A percentile compares a stretch with the other conserved stretches of the same genome.
These are phyloP conservation scores for Mizuhopecten yessoensis DNA, from an alignment of 1,140 invertebrate species.

Conservation along the genomic window DNA sequence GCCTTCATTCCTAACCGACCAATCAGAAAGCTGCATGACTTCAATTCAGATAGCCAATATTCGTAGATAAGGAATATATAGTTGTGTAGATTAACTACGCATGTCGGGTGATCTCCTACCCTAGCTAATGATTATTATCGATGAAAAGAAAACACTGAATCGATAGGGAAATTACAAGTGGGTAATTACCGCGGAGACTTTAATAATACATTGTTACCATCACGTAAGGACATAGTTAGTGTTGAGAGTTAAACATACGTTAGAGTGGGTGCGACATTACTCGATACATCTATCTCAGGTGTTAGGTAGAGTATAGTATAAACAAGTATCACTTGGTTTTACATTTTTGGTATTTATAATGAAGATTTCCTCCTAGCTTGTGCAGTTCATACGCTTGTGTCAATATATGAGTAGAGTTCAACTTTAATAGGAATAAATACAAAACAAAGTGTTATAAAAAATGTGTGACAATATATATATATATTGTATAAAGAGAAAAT, in stretches of 20 bases:
- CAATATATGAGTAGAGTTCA: too few species aligned
- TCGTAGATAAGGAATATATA: background rate
- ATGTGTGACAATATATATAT: too few species aligned
- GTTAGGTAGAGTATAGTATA: background rate
- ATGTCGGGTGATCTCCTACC: background rate
- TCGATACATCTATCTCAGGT: background rate
- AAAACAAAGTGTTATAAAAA: too few species aligned
- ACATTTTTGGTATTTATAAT: too few species aligned
- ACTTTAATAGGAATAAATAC: too few species aligned
- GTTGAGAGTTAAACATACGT: background rate
- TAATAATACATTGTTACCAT: constrained; percentile 39
- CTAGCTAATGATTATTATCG: background rate
- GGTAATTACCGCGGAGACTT: constrained; percentile 21
- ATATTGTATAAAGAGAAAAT: too few species aligned
- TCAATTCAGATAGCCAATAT: background rate
- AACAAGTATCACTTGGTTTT: too few species aligned
- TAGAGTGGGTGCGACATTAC: background rate
- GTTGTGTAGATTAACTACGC: background rate
- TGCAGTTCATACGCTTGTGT: too few species aligned
- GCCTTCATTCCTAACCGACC: background rate
- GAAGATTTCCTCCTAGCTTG: too few species aligned
- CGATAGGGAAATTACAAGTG: constrained; percentile 32
- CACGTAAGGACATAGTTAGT: too few species aligned
- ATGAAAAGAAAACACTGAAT: constrained; percentile 8
- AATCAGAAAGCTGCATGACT: background rate